These are phyloP conservation scores for Nyctalus aviator DNA, from an alignment of 2,797 vertebrate genomes.

Conservation along the genomic window DNA sequence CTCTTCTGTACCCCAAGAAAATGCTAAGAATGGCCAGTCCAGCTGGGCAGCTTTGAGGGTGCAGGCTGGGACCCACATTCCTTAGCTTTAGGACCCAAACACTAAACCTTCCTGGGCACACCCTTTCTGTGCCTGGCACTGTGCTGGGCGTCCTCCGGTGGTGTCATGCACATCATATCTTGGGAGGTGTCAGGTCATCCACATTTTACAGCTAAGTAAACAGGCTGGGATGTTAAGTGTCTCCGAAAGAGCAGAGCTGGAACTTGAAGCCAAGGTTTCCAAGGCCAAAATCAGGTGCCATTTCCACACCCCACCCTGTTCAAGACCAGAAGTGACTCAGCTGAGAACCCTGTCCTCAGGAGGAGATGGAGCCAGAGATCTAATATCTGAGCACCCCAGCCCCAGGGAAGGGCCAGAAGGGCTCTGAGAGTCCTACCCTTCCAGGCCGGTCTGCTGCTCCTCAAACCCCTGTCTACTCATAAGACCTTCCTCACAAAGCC, in stretches of 20 bases:
- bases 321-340: slow-evolving; percentile 60
- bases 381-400: background rate
- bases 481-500: background rate
- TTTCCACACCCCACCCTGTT: slow-evolving; percentile 52
- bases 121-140: background rate
- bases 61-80: background rate
- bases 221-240: background rate
- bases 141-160: background rate
- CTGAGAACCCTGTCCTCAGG: slow-evolving; percentile 26
- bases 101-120: background rate
- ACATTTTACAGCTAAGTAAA: slow-evolving; percentile 65
- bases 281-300: background rate
- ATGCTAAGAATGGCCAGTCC: background rate
- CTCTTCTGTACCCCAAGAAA: background rate
- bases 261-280: slow-evolving; percentile 23
- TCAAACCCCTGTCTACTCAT: background rate
- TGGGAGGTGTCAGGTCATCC: background rate
- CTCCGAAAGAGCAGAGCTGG: background rate
- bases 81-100: background rate
- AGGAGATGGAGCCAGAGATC: slow-evolving; percentile 20
- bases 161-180: background rate
- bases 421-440: no score
- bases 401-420: background rate
- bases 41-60: background rate
- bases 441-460: background rate